Base-by-base conservation (phyloP, 2,888 invertebrate genomes). In the Boloria euphrosyne region DNA sequence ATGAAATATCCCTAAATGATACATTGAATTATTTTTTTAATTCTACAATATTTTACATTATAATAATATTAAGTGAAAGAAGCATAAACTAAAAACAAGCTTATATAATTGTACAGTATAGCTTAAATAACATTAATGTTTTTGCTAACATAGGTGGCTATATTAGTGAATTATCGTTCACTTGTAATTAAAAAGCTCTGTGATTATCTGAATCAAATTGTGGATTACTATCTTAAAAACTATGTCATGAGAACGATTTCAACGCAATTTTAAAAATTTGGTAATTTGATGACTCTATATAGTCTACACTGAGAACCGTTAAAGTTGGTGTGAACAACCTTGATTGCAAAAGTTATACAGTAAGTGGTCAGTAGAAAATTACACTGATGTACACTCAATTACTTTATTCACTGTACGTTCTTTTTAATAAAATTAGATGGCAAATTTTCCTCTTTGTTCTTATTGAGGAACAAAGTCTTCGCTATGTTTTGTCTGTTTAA, bases 321-420 rank as follows among this genome's bases (percentile, higher is more conserved):
- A 69, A 68, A 69, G 69, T 71, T 58, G 59, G 65, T 68, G 53
- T 59, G 67, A 62, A 27, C 54, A 62, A 61, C 73, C 70, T 73
- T 73, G 66, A 62, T 38, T 59, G 62, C 62, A 64, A 70, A 65
- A 66, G 52, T 65, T 43, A 63, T 53, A 50, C 60, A 51, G 49
- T 69, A 62, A 68, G 63, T 69, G 73, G 69, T 57, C 66, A 51
- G 67, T 46, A 17, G 14, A 31, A 60, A 54, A 60, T 64, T 17
- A 18, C 38, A n/a, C 5, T 70, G 18, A 46, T 38, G 49, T 22
- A 18, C 66, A 57, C 57, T 58, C 43, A 60, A 14, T 60, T 14
- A 18, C 5, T 47, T 38, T 17, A 49, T 59, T 38, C 14, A 50
- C 18, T 49, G 49, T 31, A 14, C 17, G 17, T 13, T 16, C 22